These are phyloP conservation scores for Holothuria leucospilota DNA, from an alignment of 53 echinoderm and acorn worm genomes.

Conservation along the genomic window DNA sequence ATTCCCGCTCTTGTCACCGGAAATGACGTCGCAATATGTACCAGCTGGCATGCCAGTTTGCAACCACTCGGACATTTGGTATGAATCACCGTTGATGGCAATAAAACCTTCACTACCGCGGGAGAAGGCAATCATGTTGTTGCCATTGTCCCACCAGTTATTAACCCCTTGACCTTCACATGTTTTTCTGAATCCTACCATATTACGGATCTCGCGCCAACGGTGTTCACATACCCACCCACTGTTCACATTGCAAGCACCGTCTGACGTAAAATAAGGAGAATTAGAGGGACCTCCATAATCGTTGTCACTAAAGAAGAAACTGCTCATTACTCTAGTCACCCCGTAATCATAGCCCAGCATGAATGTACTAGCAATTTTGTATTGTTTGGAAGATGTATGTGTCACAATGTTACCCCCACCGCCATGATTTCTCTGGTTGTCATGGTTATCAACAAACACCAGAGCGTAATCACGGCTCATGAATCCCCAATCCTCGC, in stretches of 20 bases:
- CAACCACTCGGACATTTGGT: conserved; percentile 36
- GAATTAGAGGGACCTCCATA: conserved; percentile 59
- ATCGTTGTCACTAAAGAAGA: conserved; percentile 54
- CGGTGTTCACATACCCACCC: conserved; percentile 88
- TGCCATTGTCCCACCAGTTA: conserved; percentile 89
- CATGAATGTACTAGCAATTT: conserved; percentile 90
- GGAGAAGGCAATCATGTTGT: conserved; percentile 73
- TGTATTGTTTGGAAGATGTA: conserved; percentile 68
- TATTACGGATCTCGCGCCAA: conserved; percentile 83
- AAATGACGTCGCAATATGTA: conserved; percentile 73
- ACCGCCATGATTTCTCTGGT: conserved; percentile 91
- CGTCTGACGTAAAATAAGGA: conserved; percentile 52
- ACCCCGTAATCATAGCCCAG: conserved; percentile 88
- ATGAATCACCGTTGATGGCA: conserved; percentile 73
- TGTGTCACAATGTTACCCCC: conserved; percentile 74
- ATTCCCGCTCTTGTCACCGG: conserved; percentile 51
- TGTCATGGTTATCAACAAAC: conserved; percentile 98
- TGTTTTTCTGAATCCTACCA: conserved; percentile 75
- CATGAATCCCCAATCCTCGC: conserved; percentile 81
- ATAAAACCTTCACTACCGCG: conserved; percentile 82
- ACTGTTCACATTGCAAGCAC: conserved; percentile 57
- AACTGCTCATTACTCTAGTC: conserved; percentile 92
- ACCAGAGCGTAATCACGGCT: conserved; percentile 64
- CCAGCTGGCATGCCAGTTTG: conserved; percentile 74
- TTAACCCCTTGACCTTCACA: conserved; percentile 54